Evolutionary conservation across 2,797 vertebrate genomes (phyloP).

Genomic region (Leptatherina wallacei): DNA sequence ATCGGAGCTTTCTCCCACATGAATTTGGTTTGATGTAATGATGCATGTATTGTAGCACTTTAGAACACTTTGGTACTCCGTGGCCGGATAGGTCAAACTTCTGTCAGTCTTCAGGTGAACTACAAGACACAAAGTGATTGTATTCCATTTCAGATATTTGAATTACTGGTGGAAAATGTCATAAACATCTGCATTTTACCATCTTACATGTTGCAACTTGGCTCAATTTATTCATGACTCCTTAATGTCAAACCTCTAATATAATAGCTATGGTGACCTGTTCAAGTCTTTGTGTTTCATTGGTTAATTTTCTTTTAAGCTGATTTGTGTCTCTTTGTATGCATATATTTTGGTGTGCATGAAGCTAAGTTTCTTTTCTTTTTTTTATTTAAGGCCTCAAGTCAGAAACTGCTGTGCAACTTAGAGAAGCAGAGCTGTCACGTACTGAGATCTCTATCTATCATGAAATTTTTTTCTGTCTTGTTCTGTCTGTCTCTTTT

Average conservation of each 20-base stretch:
- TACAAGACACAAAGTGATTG: background rate
- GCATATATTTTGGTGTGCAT: background rate
- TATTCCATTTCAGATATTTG: background rate
- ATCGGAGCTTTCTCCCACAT: constrained; percentile 33
- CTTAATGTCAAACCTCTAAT: constrained; percentile 64
- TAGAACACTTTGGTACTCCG: constrained; percentile 1
- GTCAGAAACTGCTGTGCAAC: constrained; percentile 21
- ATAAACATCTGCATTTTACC: background rate
- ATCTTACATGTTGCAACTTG: background rate
- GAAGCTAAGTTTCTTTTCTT: constrained; percentile 20
- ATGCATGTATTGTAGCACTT: constrained; percentile 16
- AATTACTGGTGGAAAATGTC: background rate
- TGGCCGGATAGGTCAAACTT: constrained; percentile 18
- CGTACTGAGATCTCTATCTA: constrained; percentile 7
- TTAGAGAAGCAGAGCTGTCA: constrained; percentile 5
- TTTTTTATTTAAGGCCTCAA: constrained; percentile 27
- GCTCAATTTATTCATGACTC: constrained; percentile 51
- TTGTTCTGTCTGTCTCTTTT: constrained; percentile 36
- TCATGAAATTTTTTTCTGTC: background rate
- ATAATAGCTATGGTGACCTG: constrained; percentile 24
- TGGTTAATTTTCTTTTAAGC: constrained; percentile 3
- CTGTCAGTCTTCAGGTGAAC: background rate
- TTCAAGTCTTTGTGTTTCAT: constrained; percentile 7
- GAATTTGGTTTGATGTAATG: constrained; percentile 32
- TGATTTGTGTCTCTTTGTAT: constrained; percentile 5